Base-by-base conservation (phyloP, 1,140 invertebrate genomes). In the Lysiphlebus fabarum region DNA sequence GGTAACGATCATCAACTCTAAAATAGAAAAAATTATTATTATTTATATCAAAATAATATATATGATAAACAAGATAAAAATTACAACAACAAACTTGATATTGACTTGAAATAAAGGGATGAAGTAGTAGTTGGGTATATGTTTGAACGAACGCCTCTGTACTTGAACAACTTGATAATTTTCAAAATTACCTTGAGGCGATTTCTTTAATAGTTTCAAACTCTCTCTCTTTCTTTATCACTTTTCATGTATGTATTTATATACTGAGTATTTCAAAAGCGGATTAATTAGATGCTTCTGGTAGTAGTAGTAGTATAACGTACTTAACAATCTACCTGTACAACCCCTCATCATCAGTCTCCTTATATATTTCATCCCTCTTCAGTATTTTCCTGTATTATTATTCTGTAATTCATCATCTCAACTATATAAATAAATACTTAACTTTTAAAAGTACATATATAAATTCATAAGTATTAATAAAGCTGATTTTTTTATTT, bases 281-380 rank as follows among this genome's bases (percentile, higher is more conserved):
- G 68, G 67, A 74, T 74, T 74, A 74, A 74, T 74, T 74, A 74
- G 68, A 62, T 55, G 17, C 17, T 26, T 4, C 17, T 26, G 17
- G 4, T 26, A 4, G 17, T 26, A 26, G 17, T 26, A 26, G 17
- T 26, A 26, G 17, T 26, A 26, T 26, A 26, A 26, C 17, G 17
- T 4, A 26, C 2, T 26, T 26, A 26, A 26, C 17, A 4, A 26
- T 26, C 17, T 26, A 26, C 17, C 17, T 26, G 17, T 26, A 26
- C 17, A 2, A 53, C 45, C 57, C 48, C 33, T 42, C 33, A 8
- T 42, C 33, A 8, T 14, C 34, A 36, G 26, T 34, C 36, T 56
- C 55, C 7, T n/a, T 33, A 12, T 45, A 14, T 5, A 38, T 5
- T 6, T 7, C 11, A 37, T n/a, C 48, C 17, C 26, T 33, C 33